Evolutionary conservation across 2,113 vertebrate species (phyloP), one percentile per base, ranked within the genome.

Genomic region (Sphaerodactylus townsendi): DNA sequence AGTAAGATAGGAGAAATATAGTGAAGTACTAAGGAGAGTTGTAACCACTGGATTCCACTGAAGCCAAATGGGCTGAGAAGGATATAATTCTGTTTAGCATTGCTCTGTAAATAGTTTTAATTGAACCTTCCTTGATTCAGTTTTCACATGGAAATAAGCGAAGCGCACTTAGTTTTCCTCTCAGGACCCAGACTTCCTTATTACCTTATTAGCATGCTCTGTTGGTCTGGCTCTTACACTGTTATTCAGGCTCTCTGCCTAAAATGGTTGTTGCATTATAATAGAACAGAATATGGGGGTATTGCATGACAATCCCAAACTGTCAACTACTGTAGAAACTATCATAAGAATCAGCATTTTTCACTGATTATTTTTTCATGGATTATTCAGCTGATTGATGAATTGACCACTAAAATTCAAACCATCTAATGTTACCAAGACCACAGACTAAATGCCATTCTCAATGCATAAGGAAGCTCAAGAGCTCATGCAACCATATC

Each of bases 401-500:
- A 68, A 23, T 35, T 39, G 4, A 48, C 17, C 19, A n/a, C 48
- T 69, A 46, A 37, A 10, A 46, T 37, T 62, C 9, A 53, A 56
- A 21, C 53, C 37, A 77, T 77, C 33, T 59, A 14, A 10, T 11
- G 13, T 62, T 62, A 62, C 23, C 25, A 56, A 37, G 56, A 11
- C 50, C 50, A 59, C 74, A 35, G 33, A 8, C 46, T 28, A 25
- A 21, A 10, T 56, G 7, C 50, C 21, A 28, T 77, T 39, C 35
- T 25, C 35, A 10, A 39, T 28, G 30, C 15, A 59, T 7, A n/a
- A 33, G 0, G 14, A 35, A 53, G 33, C 44, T 19, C 72, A 76
- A 85, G 46, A 66, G 85, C 81, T 81, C 72, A 66, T 80, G 33
- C 30, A 83, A 64, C 53, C 82, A 15, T 81, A 88, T 83, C 78